Conservation (phyloP, 1,140 invertebrate species). For the Odontomachus brunneus region DNA sequence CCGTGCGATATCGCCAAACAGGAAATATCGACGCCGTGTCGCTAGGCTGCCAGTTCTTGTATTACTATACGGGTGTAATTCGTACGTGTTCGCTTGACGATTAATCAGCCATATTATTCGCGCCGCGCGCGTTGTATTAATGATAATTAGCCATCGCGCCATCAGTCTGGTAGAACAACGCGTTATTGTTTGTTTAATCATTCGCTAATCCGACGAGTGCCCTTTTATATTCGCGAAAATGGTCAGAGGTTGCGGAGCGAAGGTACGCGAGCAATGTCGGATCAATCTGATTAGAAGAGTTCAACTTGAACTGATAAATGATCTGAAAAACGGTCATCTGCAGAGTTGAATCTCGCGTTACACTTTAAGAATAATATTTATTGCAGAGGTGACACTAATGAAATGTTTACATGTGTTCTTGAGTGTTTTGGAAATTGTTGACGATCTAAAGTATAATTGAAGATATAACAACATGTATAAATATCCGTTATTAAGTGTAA, state of each 20-base stretch:
- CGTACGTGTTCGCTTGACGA: constrained; percentile 32
- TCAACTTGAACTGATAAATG: too few species aligned
- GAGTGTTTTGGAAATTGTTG: too few species aligned
- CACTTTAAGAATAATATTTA: too few species aligned
- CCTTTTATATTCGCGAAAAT: not conserved
- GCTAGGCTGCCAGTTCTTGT: constrained; percentile 51
- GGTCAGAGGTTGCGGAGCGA: not conserved
- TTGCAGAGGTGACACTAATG: too few species aligned
- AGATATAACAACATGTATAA: too few species aligned
- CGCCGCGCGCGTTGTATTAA: constrained; percentile 44
- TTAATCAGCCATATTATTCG: constrained; percentile 57
- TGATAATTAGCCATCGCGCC: constrained; percentile 20
- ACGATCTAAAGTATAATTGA: too few species aligned
- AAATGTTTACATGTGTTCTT: too few species aligned
- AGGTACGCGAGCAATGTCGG: not conserved
- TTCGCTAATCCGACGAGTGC: not conserved
- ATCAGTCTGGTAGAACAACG: constrained; percentile 13
- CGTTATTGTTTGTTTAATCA: constrained; percentile 44
- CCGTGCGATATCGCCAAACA: constrained; percentile 43
- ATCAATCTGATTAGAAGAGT: too few species aligned
- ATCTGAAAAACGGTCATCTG: too few species aligned
- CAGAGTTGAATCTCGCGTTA: too few species aligned
- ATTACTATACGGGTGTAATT: constrained; percentile 31
- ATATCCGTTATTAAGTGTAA: too few species aligned
- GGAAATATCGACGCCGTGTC: constrained; percentile 47